Conservation (phyloP, 2,113 vertebrate genomes). For the Canis aureus region DNA sequence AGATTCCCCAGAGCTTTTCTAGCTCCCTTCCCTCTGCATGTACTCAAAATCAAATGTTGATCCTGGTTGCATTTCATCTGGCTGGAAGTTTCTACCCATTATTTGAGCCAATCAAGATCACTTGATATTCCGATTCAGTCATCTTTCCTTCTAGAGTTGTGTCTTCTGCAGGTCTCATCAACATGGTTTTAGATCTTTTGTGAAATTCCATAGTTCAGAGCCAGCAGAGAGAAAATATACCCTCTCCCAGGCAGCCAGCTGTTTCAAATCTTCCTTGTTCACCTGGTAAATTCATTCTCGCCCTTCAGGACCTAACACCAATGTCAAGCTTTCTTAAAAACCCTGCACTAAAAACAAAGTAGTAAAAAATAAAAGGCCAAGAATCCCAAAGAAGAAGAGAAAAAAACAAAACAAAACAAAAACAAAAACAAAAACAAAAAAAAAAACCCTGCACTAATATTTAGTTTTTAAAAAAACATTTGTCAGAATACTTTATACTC, state of each 20-base stretch:
- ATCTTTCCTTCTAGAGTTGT: background rate
- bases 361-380: too few relatives aligned
- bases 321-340: slow-evolving; percentile 4
- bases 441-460: slow-evolving; percentile 8
- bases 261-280: background rate
- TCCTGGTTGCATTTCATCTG: background rate
- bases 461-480: slow-evolving; percentile 63
- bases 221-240: background rate
- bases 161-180: background rate
- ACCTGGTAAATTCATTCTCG: background rate
- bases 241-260: background rate
- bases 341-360: background rate
- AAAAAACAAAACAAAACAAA: too few relatives aligned
- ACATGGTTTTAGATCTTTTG: background rate
- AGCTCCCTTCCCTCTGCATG: background rate
- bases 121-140: background rate
- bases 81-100: slow-evolving; percentile 29
- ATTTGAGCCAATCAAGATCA: background rate
- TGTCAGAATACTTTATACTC: slow-evolving; percentile 7
- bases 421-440: too few relatives aligned
- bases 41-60: slow-evolving; percentile 24
- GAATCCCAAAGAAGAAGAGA: too few relatives aligned
- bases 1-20: background rate
- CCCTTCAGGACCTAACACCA: slow-evolving; percentile 35
- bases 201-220: slow-evolving; percentile 11